Evolutionary conservation across 1,140 invertebrate genomes (phyloP), one percentile per base, ranked within the genome.

Genomic region (Drosophila seguyi): DNA sequence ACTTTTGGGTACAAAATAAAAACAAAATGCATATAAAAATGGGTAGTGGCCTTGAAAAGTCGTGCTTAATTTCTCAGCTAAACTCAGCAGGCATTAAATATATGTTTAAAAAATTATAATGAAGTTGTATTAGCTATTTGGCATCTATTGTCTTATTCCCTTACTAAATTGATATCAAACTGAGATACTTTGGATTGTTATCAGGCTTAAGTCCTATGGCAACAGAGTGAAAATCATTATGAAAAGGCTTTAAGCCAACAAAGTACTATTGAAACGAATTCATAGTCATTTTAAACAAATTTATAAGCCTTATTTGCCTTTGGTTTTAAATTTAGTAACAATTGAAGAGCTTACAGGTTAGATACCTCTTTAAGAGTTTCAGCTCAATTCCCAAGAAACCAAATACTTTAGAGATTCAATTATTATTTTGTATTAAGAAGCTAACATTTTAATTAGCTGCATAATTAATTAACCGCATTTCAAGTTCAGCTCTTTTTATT

Each of bases 31-130:
- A 73, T 34, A 50, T 52, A 66, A 58, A 50, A 72, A 52, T 66
- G 61, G 61, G 66, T 39, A 60, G 41, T 63, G 74, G 65, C 84
- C 85, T 88, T 85, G 85, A 85, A 85, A 85, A 90, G 77, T 88
- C 85, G 85, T 85, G 85, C 85, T 90, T 88, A 88, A 88, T 88
- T 88, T 85, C 85, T 88, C 78, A 88, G 81, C 69, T 81, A 75
- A 74, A 83, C 76, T n/a, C 52, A 55, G 79, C 85, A 88, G 87
- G 77, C 79, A 88, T 78, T 68, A 90, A 84, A 90, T 84, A 84
- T 90, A 88, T 88, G 76, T 72, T 84, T 80, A 59, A 77, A 75
- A 84, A 80, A 90, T 88, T 88, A 83, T 88, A 87, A 87, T 87
- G 60, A 87, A 80, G 80, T 66, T n/a, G 13, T 27, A 38, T 61